Base-by-base conservation (phyloP, 2,113 vertebrate species). In the Grus americana region DNA sequence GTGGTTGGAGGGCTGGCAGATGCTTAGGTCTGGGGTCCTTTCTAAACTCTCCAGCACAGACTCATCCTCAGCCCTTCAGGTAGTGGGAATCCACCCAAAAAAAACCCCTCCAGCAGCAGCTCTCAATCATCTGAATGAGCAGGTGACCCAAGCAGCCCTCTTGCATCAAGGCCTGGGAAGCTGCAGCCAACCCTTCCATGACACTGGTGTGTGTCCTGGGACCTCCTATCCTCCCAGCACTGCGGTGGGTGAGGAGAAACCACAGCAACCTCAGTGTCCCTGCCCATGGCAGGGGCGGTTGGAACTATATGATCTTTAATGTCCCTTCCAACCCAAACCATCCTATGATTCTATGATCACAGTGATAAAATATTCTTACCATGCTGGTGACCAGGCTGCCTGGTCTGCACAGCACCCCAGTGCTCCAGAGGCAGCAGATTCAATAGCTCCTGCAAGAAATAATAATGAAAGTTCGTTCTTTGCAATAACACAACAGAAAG, bases 401-500 rank as follows among this genome's bases (percentile, higher is more conserved):
- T 3, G 1, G 6, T 6, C 32, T 16, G 18, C 75, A 66, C 54
- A 50, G 18, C 32, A 44, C 8, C 18, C 46, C 59, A 23, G 44
- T 29, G 29, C 42, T 70, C n/a, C 61, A 46, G 32, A 36, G 68
- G 36, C 68, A 84, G 38, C 36, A 63, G 57, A 40, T 27, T 52
- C 86, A 70, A 65, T 27, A 65, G 80, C 17, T 61, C 59, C 92
- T 55, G 58, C 10, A 86, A 78, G 88, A 92, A 68, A 63, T 8
- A 54, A 36, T 32, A 57, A 63, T 5, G 8, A 34, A 95, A 84
- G 22, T 46, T 71, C 47, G 21, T 65, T 79, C 57, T 65, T 85
- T 50, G 29, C 66, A 76, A 38, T 34, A 91, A 89, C 55, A 61
- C 20, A 84, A 74, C 50, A 66, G 84, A 93, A 96, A 84, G 79